phyloP scores from a whole-genome alignment of 37 sponge, comb jelly and placozoan genomes.

The Beroe ovata region DNA sequence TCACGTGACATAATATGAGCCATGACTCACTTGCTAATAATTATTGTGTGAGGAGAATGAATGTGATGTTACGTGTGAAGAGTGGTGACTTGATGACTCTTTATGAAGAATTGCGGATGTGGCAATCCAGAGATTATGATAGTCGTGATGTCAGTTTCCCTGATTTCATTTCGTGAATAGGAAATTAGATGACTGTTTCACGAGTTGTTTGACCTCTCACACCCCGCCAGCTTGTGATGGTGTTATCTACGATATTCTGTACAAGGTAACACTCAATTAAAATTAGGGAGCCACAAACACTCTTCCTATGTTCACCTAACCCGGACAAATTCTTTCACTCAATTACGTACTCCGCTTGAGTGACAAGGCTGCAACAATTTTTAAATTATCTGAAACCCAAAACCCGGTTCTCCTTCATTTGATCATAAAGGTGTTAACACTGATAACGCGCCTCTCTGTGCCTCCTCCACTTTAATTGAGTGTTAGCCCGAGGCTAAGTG shows the following conservation, averaged over 20 bases:
- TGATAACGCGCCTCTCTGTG: slow-evolving; percentile 2
- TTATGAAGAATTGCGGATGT: no score
- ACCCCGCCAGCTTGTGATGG: no score
- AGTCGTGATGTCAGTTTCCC: no score
- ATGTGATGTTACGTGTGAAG: neutral
- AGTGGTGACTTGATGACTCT: neutral
- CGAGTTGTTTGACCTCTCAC: no score
- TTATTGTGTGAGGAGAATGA: neutral
- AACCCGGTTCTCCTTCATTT: slow-evolving; percentile 8
- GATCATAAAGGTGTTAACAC: slow-evolving; percentile 60
- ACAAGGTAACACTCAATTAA: slow-evolving; percentile 58
- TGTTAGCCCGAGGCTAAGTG: no score
- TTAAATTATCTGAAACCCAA: slow-evolving; percentile 65
- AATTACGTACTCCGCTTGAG: slow-evolving; percentile 44
- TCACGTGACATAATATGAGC: no score
- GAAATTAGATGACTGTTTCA: no score
- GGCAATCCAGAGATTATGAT: no score
- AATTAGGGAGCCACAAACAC: neutral
- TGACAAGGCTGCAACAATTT: slow-evolving; percentile 67
- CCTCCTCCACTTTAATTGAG: slow-evolving; percentile 65
- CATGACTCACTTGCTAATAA: no score
- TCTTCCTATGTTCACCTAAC: neutral
- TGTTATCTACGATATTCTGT: neutral
- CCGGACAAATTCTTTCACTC: slow-evolving; percentile 32
- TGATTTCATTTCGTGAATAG: no score